These are phyloP conservation scores for Rattus rattus DNA, from an alignment of 2,113 vertebrate genomes.

Conservation along the genomic window DNA sequence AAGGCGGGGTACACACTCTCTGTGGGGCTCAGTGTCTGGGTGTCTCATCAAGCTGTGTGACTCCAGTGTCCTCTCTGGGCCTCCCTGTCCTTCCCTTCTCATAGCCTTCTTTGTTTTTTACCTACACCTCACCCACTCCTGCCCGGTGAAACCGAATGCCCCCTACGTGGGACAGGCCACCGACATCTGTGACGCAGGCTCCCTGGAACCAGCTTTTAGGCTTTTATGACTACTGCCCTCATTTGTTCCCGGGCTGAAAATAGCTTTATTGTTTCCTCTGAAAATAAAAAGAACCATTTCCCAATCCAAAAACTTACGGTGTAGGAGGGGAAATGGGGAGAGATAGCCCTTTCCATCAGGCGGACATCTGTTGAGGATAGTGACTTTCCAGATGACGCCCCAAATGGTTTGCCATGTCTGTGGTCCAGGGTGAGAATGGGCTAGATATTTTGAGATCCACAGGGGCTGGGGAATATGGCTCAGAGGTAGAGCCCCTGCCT, in stretches of 20 bases:
- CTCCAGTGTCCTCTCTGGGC: background rate
- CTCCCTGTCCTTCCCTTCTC: too few species aligned
- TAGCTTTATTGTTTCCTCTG: slow-evolving; percentile 45
- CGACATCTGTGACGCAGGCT: rapidly evolving
- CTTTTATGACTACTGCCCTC: background rate
- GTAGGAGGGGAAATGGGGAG: background rate
- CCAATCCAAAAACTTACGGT: background rate
- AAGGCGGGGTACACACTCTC: rapidly evolving
- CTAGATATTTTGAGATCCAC: background rate
- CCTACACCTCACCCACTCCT: too few species aligned
- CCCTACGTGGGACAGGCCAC: background rate
- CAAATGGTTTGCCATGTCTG: rapidly evolving
- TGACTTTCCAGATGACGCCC: background rate
- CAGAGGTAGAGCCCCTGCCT: background rate
- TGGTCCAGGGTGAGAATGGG: rapidly evolving
- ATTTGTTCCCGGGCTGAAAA: slow-evolving; percentile 16
- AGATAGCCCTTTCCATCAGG: rapidly evolving
- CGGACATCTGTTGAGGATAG: background rate
- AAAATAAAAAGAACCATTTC: background rate
- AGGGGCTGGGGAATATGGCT: background rate
- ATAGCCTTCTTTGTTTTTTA: rapidly evolving
- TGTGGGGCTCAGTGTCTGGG: background rate
- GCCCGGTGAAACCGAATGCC: background rate
- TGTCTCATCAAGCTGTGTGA: rapidly evolving
- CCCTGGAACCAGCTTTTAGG: background rate